phyloP scores from a whole-genome alignment of 2,888 invertebrate genomes.

The Gandaritis pyraliata region DNA sequence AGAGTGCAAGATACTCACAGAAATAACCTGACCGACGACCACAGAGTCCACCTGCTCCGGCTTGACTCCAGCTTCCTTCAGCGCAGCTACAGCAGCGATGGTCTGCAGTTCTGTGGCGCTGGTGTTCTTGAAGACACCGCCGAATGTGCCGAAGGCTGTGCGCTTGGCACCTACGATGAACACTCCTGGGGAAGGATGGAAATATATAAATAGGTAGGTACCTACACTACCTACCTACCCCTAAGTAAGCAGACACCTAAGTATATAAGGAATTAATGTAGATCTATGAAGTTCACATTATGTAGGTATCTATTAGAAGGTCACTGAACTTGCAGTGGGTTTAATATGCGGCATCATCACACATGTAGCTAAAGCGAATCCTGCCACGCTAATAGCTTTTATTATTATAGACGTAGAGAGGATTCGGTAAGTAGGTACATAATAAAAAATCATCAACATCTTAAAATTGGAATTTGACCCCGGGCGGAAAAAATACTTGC shows the following conservation, averaged over 20 bases:
- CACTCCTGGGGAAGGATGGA: conserved; percentile 85
- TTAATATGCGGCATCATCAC: no score
- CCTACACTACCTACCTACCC: no score
- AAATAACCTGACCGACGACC: conserved; percentile 94
- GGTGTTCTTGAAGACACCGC: conserved; percentile 91
- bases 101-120: conserved; percentile 92
- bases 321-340: no score
- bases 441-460: neutral
- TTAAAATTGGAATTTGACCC: conserved; percentile 55
- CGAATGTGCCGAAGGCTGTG: conserved; percentile 98
- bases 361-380: no score
- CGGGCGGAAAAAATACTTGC: conserved; percentile 18
- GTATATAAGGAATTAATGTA: no score
- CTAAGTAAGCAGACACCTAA: no score
- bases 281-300: no score
- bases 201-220: no score
- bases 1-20: conserved; percentile 77
- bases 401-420: no score
- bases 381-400: neutral
- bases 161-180: conserved; percentile 98
- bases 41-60: conserved; percentile 96
- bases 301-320: no score
- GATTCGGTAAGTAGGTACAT: no score
- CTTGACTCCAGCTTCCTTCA: conserved; percentile 90
- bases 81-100: conserved; percentile 90